Base-by-base conservation (phyloP, 1,140 invertebrate species). In the Dysdera silvatica region DNA sequence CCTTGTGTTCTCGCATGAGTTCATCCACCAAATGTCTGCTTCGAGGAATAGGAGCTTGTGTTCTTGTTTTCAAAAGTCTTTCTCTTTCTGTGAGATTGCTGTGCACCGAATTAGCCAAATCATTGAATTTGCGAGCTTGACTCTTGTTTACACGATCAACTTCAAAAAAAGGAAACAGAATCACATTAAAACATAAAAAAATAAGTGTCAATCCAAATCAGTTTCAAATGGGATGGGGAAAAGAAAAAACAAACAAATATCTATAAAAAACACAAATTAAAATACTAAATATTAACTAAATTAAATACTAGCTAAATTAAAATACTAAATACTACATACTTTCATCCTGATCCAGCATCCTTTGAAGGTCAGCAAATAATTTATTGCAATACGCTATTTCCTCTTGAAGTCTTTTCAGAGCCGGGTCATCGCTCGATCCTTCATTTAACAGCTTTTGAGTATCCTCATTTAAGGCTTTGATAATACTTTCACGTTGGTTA, bases 321-420 rank as follows among this genome's bases (percentile, higher is more conserved):
- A 45, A 10, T 14, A n/a, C 6, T 45, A 33, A 32, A 53, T 33
- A 3, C 24, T 16, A 10, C 16, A 16, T 16, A 76, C 77, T 76
- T 71, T 76, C 73, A 65, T 77, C 74, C 61, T 69, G 72, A 79
- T 59, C 73, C 68, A 20, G 90, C 89, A 52, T 81, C 61, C 88
- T 83, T 74, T 95, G 90, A 71, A 98, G 89, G 71, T 96, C 91
- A 72, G 94, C 89, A 76, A 98, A 98, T 58, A 97, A 82, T 65
- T 91, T 81, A 75, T 97, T 98, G 56, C 97, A 95, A 74, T 95
- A 89, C 43, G 91, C 87, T 79, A 98, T 94, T 80, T 98, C 94
- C 10, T 94, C 82, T 63, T 86, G 81, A 49, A 98, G 78, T 48
- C 91, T 79, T 63, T 89, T 76, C 55, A 96, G 77, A 71, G 96